Percentiles rank a stretch among this genome's conserved stretches.
These are phyloP conservation scores for Pan troglodytes DNA, from an alignment of 2,113 vertebrate species.

Conservation along the genomic window DNA sequence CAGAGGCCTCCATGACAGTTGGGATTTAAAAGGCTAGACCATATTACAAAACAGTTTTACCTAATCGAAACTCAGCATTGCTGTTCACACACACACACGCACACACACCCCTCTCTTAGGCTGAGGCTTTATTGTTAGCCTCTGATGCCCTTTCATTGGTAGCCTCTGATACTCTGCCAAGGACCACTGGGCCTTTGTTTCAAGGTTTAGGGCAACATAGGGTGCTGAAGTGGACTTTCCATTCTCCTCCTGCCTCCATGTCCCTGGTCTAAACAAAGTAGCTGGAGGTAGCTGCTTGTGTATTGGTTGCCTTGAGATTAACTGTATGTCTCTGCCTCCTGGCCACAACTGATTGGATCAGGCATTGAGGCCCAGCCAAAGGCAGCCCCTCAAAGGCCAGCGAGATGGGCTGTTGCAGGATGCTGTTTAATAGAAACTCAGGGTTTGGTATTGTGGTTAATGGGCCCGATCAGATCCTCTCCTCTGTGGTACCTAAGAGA, in stretches of 20 bases:
- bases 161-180: neutral
- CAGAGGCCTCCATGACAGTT: slow-evolving; percentile 61
- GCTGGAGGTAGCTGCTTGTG: neutral
- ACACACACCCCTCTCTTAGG: neutral
- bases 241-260: neutral
- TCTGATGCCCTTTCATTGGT: slow-evolving; percentile 2
- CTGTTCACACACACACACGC: neutral
- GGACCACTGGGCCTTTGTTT: slow-evolving; percentile 6
- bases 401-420: neutral
- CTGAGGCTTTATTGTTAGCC: slow-evolving; percentile 2
- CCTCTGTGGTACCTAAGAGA: neutral
- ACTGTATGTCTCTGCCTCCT: neutral
- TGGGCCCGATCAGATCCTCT: neutral
- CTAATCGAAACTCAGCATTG: neutral
- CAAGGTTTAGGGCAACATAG: neutral
- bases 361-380: neutral
- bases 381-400: neutral
- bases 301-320: neutral
- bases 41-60: slow-evolving; percentile 59
- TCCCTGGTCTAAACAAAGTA: neutral
- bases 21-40: slow-evolving; percentile 56
- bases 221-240: neutral
- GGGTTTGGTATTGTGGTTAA: neutral
- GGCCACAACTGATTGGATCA: neutral
- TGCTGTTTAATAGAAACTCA: neutral